Percentiles rank a stretch among this genome's conserved stretches.
These are phyloP conservation scores for Schizaphis graminum DNA, from an alignment of 2,888 invertebrate genomes.

Conservation along the genomic window DNA sequence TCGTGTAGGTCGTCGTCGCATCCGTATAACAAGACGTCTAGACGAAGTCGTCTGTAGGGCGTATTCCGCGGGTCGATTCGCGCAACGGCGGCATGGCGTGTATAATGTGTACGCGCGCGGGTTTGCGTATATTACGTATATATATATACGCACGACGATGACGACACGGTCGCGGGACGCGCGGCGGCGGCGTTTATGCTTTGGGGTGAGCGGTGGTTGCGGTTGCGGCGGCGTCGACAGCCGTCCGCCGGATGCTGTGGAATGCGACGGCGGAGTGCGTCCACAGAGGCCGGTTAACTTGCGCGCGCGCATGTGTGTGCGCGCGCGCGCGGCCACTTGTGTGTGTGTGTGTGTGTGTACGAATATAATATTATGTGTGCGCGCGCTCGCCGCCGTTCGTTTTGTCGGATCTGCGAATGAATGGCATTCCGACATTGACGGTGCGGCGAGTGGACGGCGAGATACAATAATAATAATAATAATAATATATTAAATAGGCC, in stretches of 20 bases:
- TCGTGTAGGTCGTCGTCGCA: constrained; percentile 65
- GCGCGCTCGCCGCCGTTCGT: constrained; percentile 21
- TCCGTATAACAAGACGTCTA: constrained; percentile 62
- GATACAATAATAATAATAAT: constrained; percentile 30
- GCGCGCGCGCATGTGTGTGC: background rate
- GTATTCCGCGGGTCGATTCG: constrained; percentile 65
- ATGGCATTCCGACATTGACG: constrained; percentile 55
- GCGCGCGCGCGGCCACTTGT: too few species aligned
- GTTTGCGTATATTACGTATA: background rate
- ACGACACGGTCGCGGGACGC: background rate
- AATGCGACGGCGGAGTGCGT: constrained; percentile 46
- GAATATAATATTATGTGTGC: too few species aligned
- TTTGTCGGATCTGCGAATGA: constrained; percentile 58
- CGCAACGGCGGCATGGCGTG: constrained; percentile 28
- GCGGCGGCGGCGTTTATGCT: constrained; percentile 12
- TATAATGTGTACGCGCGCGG: background rate
- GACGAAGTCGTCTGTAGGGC: constrained; percentile 66
- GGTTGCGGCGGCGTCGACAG: constrained; percentile 42
- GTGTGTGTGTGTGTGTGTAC: too few species aligned
- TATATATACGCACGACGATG: background rate
- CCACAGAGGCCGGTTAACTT: constrained; percentile 39
- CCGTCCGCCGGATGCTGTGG: constrained; percentile 64
- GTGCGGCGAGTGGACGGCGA: constrained; percentile 16
- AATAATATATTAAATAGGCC: constrained; percentile 32
- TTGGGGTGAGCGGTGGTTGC: background rate